These are phyloP conservation scores for Anoplolepis gracilipes DNA, from an alignment of 1,140 invertebrate species.

Conservation along the genomic window DNA sequence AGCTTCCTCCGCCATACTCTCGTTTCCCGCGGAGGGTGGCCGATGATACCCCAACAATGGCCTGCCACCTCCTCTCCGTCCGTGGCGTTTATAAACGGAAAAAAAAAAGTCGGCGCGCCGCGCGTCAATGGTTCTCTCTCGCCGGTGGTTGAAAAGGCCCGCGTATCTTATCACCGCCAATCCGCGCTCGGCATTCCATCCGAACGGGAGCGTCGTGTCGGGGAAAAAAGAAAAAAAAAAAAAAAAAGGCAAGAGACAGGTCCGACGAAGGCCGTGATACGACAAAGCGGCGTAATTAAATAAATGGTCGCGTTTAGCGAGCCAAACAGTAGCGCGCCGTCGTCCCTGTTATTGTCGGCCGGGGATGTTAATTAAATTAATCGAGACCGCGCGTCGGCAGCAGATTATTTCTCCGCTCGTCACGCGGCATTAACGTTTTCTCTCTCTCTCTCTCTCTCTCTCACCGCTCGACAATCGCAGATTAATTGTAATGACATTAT, in stretches of 20 bases:
- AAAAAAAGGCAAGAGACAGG: slow-evolving; percentile 53
- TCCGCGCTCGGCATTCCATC: slow-evolving; percentile 66
- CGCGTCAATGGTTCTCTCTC: slow-evolving; percentile 63
- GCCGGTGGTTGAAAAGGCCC: slow-evolving; percentile 69
- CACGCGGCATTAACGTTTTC: slow-evolving; percentile 41
- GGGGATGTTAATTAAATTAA: slow-evolving; percentile 70
- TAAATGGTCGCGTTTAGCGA: slow-evolving; percentile 49
- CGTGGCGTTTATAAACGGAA: slow-evolving; percentile 69
- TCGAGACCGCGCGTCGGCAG: slow-evolving; percentile 36
- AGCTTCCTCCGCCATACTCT: slow-evolving; percentile 49
- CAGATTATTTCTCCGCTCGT: slow-evolving; percentile 56
- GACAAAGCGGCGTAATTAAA: slow-evolving; percentile 73
- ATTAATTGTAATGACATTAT: slow-evolving; percentile 52
- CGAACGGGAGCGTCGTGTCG: slow-evolving; percentile 31
- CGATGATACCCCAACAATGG: slow-evolving; percentile 72
- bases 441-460: background rate
- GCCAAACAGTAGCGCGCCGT: slow-evolving; percentile 24
- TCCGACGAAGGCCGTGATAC: slow-evolving; percentile 61
- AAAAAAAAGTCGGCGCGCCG: slow-evolving; percentile 70
- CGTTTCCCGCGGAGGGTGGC: slow-evolving; percentile 57
- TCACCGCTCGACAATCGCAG: slow-evolving; percentile 25
- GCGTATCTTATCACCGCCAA: slow-evolving; percentile 74
- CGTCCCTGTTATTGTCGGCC: slow-evolving; percentile 59
- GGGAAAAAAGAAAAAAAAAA: no score
- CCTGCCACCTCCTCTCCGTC: slow-evolving; percentile 41